Conservation (phyloP, 1,140 invertebrate species). For the Eriocheir sinensis region DNA sequence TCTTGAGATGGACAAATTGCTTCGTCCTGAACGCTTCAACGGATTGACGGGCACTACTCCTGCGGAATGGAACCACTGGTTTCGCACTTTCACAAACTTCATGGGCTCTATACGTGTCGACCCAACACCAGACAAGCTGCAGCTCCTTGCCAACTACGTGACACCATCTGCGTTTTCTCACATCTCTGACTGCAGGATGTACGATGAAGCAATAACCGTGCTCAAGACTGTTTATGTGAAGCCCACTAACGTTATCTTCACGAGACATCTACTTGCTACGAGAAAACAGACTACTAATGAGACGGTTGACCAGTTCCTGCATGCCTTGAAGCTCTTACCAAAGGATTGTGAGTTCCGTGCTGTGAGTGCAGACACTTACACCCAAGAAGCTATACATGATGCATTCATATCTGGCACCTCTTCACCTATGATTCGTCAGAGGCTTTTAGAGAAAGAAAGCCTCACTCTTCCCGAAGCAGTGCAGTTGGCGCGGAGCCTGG, state of each 20-base stretch:
- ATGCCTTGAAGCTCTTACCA: neutral
- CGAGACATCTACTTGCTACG: neutral
- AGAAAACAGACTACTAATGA: neutral
- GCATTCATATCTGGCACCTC: neutral
- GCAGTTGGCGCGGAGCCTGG: neutral
- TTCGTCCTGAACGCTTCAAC: neutral
- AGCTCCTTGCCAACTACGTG: neutral
- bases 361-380: neutral
- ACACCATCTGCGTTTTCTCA: neutral
- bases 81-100: neutral
- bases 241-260: neutral
- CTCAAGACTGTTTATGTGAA: neutral
- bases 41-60: neutral
- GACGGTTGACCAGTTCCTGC: neutral
- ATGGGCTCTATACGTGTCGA: neutral
- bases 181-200: neutral
- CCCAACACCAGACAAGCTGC: neutral
- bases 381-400: no score
- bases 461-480: neutral
- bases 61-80: neutral
- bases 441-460: neutral
- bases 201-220: neutral
- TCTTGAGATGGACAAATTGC: neutral
- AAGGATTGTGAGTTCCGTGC: neutral
- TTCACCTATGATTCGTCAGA: neutral